Evolutionary conservation across 92 coral and sea anemone genomes (phyloP), one percentile per base, ranked within the genome.

Genomic region (Metridium senile): DNA sequence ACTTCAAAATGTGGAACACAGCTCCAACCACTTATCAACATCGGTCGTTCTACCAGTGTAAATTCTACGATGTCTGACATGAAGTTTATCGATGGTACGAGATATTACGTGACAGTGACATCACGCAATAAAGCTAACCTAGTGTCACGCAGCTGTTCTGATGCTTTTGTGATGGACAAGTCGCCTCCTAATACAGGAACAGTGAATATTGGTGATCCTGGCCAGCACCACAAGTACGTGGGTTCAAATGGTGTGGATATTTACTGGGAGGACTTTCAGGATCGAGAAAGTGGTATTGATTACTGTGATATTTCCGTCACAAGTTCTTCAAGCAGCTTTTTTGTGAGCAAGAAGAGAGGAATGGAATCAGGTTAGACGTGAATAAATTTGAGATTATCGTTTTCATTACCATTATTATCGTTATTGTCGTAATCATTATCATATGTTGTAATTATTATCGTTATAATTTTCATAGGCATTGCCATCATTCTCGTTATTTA

Each of bases 1-100:
- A 90, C 91, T 31, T 78, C 81, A 33, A 81, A 74, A 34, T 93
- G 98, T 74, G 97, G 96, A 4, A 85, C 96, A 20, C 98, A 93
- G 51, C 81, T 93, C 35, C 98, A 93, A 66, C 88, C 97, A 10
- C 81, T 93, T 6, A 78, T 85, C 34, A 93, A 93, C 62, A 83
- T 93, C 21, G 98, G 98, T 20, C 78, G 79, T 57, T 34, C 81
- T 1, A 90, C 88, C 43, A 62, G 79, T 66, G 98, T 90, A 10
- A 87, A 90, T 82, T 74, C 95, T 13, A 75, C 96, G 25, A 77
- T 68, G 75, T 74, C 87, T 2, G 87, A 84, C 66, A 26, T 51
- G 73, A 65, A 52, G 8, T 68, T 89, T 43, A 79, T 76, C 0
- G 31, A 87, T 18, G 98, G 98, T 0, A 78, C 82, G n/a, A 84